These are phyloP conservation scores for Myopa testacea DNA, from an alignment of 2,888 invertebrate genomes.

Conservation along the genomic window DNA sequence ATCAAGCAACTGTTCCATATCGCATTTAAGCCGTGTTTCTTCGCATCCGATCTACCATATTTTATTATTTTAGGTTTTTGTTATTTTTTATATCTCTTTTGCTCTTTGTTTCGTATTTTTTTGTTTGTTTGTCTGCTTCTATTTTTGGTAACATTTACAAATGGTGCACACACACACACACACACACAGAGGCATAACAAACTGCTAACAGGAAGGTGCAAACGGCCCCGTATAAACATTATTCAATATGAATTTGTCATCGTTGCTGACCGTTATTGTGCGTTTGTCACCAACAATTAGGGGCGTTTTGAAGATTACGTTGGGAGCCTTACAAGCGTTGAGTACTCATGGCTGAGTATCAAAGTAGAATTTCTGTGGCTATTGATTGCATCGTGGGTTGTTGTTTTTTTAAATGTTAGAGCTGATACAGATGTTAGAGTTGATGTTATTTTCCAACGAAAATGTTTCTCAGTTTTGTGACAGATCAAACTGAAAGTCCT, in stretches of 20 bases:
- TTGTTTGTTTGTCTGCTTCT: conserved; percentile 37
- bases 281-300: conserved; percentile 61
- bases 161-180: not conserved
- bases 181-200: conserved; percentile 32
- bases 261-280: conserved; percentile 38
- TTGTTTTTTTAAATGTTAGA: not conserved
- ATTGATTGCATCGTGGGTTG: not conserved
- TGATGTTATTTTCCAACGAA: no score
- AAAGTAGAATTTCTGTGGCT: not conserved
- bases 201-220: conserved; percentile 44
- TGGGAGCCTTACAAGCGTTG: conserved; percentile 4
- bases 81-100: conserved; percentile 45
- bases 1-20: conserved; percentile 41
- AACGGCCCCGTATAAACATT: conserved; percentile 58
- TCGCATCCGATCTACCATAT: conserved; percentile 44
- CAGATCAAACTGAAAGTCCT: no score
- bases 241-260: conserved; percentile 52
- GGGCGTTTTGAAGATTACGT: conserved; percentile 32
- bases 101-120: conserved; percentile 36
- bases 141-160: conserved; percentile 58
- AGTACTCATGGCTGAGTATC: not conserved
- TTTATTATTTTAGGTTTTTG: conserved; percentile 59
- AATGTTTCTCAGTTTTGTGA: no score
- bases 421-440: no score
- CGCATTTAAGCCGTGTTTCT: conserved; percentile 58